These are phyloP conservation scores for Tetranychus urticae DNA, from an alignment of 1,140 invertebrate species.

Conservation along the genomic window DNA sequence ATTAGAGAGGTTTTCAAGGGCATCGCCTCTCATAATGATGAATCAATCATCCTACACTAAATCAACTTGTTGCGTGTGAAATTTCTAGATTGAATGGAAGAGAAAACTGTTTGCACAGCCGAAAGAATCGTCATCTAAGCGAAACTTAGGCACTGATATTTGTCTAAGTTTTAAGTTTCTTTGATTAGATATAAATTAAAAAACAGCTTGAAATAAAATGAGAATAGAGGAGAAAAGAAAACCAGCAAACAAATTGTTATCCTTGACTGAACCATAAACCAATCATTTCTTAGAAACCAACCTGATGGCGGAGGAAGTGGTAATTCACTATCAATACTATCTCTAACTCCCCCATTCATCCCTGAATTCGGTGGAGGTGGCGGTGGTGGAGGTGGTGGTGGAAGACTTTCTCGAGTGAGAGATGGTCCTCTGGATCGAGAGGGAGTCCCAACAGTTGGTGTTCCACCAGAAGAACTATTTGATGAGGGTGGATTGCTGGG, in stretches of 20 bases:
- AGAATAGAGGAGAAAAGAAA: background rate
- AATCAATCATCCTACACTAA: background rate
- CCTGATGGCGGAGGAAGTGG: background rate
- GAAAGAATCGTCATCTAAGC: constrained; percentile 2
- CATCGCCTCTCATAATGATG: constrained; percentile 12
- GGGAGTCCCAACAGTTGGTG: constrained; percentile 6
- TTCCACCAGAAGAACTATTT: constrained; percentile 3
- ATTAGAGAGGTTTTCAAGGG: constrained; percentile 14
- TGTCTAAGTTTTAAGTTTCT: background rate
- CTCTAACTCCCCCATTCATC: background rate
- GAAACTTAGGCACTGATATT: constrained; percentile 6
- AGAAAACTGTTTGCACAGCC: constrained; percentile 19
- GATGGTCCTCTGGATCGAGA: constrained; percentile 3
- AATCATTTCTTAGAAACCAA: background rate
- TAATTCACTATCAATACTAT: background rate
- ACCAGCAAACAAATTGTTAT: background rate
- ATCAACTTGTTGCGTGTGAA: background rate
- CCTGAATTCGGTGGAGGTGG: constrained; percentile 15
- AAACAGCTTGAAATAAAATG: background rate
- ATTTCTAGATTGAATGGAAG: constrained; percentile 4
- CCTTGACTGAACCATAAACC: too few relatives aligned
- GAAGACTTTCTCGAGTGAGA: constrained; percentile 7
- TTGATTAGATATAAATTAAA: too few relatives aligned
- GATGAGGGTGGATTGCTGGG: constrained; percentile 23
- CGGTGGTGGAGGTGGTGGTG: constrained; percentile 23